A percentile compares a stretch with the other conserved stretches of the same genome.
phyloP scores from a whole-genome alignment of 2,797 vertebrate genomes.

The Triplophysa yarkandensis region DNA sequence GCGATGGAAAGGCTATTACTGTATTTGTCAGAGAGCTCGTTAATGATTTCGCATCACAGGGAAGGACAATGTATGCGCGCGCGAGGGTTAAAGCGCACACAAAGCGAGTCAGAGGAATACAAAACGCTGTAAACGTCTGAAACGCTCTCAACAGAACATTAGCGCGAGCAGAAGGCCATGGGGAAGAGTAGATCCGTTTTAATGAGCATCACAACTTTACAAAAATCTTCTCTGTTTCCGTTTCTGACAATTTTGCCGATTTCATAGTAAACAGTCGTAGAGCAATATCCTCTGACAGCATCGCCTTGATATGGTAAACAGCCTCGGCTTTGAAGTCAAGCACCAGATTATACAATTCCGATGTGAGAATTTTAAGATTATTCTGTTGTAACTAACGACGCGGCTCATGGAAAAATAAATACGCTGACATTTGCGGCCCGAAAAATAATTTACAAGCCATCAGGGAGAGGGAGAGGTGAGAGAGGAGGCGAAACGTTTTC shows the following conservation, averaged over 20 bases:
- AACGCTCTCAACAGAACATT: conserved; percentile 56
- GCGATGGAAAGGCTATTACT: conserved; percentile 26
- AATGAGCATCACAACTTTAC: conserved; percentile 65
- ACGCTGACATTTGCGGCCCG: conserved; percentile 61
- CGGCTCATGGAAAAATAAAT: conserved; percentile 65
- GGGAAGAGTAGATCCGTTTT: conserved; percentile 56
- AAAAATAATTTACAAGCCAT: conserved; percentile 61
- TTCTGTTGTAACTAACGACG: conserved; percentile 68
- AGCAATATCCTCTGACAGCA: conserved; percentile 65
- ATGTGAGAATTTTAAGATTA: conserved; percentile 67
- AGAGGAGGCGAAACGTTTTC: conserved; percentile 52
- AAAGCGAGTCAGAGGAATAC: conserved; percentile 50
- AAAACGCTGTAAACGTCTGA: conserved; percentile 55
- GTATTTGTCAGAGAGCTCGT: conserved; percentile 54
- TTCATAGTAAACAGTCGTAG: conserved; percentile 62
- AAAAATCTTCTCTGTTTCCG: conserved; percentile 65
- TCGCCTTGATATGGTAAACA: conserved; percentile 69
- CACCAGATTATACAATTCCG: conserved; percentile 61
- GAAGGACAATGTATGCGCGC: conserved; percentile 32
- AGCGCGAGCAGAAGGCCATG: conserved; percentile 45
- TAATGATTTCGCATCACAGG: conserved; percentile 46
- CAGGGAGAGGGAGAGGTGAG: conserved; percentile 24
- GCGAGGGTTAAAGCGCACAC: conserved; percentile 53
- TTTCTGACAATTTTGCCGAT: conserved; percentile 63
- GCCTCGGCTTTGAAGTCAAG: conserved; percentile 64